phyloP scores from a whole-genome alignment of 2,888 invertebrate genomes.

The Imbricaverruca yamaguchii region DNA sequence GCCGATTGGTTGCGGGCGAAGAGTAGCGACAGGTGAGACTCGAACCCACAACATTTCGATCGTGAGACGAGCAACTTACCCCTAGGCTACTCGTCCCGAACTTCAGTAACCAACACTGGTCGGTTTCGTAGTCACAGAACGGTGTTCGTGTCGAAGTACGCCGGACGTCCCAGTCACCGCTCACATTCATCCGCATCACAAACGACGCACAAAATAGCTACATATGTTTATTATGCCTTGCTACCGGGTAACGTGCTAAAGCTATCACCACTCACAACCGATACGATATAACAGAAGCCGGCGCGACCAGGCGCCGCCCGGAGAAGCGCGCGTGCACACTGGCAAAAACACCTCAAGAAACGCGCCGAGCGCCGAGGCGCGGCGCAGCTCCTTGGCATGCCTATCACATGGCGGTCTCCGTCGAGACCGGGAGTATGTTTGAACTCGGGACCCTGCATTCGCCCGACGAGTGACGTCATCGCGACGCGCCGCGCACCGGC shows the following conservation, averaged over 20 bases:
- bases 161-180: too few species aligned
- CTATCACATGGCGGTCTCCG: not conserved
- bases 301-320: not conserved
- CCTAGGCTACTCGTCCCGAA: too few species aligned
- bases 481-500: not conserved
- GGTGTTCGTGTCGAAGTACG: too few species aligned
- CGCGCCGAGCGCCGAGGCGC: not conserved
- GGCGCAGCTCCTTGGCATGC: constrained; percentile 1
- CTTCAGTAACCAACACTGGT: too few species aligned
- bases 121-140: too few species aligned
- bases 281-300: not conserved
- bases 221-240: not conserved
- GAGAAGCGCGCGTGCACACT: not conserved
- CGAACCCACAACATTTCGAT: too few species aligned
- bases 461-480: not conserved
- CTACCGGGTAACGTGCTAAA: not conserved
- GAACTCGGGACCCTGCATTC: not conserved
- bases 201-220: not conserved
- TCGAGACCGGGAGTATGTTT: not conserved
- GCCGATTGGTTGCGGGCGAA: too few species aligned
- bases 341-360: not conserved
- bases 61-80: too few species aligned
- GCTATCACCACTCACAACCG: not conserved
- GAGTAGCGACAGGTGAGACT: too few species aligned
- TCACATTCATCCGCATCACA: too few species aligned